Percentiles rank a stretch among this genome's conserved stretches.
Conservation (phyloP, 2,888 invertebrate genomes). For the Andrena dorsata region DNA sequence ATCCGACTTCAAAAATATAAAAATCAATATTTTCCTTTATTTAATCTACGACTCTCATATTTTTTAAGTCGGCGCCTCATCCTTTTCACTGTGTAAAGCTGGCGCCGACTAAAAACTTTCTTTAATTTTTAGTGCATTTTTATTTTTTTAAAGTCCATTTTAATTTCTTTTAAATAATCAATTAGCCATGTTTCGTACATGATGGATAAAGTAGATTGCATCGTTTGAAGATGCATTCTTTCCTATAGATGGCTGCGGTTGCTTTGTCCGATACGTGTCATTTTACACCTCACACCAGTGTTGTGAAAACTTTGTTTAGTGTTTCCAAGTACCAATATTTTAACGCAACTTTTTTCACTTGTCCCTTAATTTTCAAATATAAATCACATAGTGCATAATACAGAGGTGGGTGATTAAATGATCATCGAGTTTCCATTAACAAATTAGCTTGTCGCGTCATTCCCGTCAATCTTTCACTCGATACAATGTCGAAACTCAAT, state of each 20-base stretch:
- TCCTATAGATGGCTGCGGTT: constrained; percentile 26
- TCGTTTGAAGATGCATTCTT: neutral
- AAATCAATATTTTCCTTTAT: too few species aligned
- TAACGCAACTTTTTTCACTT: neutral
- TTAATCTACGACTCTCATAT: too few species aligned
- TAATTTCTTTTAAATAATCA: too few species aligned
- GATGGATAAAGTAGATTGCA: constrained; percentile 2
- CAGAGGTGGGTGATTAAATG: neutral
- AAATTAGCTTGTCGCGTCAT: neutral
- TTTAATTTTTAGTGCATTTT: too few species aligned
- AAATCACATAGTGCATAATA: neutral
- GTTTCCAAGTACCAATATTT: neutral
- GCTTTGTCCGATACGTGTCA: neutral
- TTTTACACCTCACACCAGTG: neutral
- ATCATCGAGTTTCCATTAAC: neutral
- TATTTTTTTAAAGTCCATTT: too few species aligned
- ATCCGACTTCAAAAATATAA: too few species aligned
- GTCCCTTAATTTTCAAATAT: neutral
- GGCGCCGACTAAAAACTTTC: too few species aligned
- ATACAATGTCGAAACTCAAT: constrained; percentile 1
- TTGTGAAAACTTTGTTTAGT: constrained; percentile 9
- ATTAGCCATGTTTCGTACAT: neutral
- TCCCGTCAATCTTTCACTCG: neutral
- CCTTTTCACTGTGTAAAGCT: too few species aligned
- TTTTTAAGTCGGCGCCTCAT: too few species aligned